These are phyloP conservation scores for Melitaea athalia DNA, from an alignment of 2,888 invertebrate species.

Conservation along the genomic window DNA sequence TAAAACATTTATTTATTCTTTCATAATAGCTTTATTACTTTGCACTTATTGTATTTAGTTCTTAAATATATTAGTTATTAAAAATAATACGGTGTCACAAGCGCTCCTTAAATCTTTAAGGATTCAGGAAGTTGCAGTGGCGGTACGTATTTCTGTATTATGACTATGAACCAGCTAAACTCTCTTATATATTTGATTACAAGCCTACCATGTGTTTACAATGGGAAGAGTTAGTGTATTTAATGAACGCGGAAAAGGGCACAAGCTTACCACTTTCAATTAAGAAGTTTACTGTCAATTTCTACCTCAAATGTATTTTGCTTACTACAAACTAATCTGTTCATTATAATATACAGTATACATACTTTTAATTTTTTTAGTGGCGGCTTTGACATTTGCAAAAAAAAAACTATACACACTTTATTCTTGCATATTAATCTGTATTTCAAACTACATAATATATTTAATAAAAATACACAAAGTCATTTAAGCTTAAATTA, in stretches of 20 bases:
- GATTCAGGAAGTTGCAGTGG: slow-evolving; percentile 50
- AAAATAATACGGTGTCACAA: slow-evolving; percentile 47
- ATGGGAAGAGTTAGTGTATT: background rate
- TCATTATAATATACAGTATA: no score
- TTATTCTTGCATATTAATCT: background rate
- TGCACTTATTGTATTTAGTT: no score
- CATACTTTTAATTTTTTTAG: background rate
- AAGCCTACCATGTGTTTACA: slow-evolving; percentile 11
- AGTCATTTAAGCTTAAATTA: background rate
- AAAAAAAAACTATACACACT: background rate
- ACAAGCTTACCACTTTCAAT: background rate
- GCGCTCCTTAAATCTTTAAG: slow-evolving; percentile 51
- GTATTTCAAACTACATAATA: background rate
- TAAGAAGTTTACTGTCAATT: no score
- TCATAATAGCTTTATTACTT: no score
- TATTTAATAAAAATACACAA: background rate
- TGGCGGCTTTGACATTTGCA: background rate
- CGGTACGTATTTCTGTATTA: slow-evolving; percentile 26
- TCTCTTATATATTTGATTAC: slow-evolving; percentile 25
- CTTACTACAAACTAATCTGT: no score
- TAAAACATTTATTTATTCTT: no score
- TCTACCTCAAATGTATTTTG: no score
- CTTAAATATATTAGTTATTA: background rate
- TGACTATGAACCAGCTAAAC: slow-evolving; percentile 18
- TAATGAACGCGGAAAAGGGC: background rate